Conservation (phyloP, 2,797 vertebrate genomes). For the Cossypha heuglini region DNA sequence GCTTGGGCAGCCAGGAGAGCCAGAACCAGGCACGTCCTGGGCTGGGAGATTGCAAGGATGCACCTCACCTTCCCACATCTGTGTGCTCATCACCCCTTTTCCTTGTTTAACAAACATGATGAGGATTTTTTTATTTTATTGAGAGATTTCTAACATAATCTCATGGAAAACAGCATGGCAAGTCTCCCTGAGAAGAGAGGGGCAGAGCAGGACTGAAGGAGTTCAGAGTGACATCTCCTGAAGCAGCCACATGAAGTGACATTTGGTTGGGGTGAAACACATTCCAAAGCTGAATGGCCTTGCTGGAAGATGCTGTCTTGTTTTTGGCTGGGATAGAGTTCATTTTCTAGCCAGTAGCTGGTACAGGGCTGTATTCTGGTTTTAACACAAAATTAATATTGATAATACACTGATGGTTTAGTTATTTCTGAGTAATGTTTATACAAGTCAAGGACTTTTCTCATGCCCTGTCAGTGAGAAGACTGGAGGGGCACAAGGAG, state of each 20-base stretch:
- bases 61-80: neutral
- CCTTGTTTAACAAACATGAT: neutral
- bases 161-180: neutral
- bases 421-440: neutral
- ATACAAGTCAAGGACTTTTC: neutral
- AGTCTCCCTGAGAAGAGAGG: neutral
- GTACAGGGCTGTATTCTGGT: neutral
- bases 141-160: neutral
- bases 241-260: rapidly evolving
- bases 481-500: neutral
- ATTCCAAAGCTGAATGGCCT: neutral
- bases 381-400: neutral
- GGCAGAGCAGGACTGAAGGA: neutral
- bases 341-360: neutral
- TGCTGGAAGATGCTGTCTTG: neutral
- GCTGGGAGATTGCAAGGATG: neutral
- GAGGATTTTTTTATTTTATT: neutral
- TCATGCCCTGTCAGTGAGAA: neutral
- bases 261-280: neutral
- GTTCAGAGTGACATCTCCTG: rapidly evolving
- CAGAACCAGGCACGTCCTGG: rapidly evolving
- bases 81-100: neutral
- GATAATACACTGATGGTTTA: neutral
- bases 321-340: neutral
- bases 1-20: neutral